phyloP scores from a whole-genome alignment of 2,113 vertebrate species.

The mouse (Mus musculus) region DNA sequence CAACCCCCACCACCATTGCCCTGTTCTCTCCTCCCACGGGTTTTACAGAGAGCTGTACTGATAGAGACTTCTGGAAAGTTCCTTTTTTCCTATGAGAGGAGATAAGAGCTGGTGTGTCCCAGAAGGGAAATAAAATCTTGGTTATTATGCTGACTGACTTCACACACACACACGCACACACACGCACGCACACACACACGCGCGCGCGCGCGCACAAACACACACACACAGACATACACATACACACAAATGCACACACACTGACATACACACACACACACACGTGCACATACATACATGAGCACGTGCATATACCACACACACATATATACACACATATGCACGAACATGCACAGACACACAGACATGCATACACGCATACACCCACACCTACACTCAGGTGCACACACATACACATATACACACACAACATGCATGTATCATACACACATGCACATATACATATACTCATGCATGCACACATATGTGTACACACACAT shows the following conservation, averaged over 20 bases:
- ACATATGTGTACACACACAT: background rate
- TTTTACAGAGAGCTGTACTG: background rate
- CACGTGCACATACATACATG: too few relatives aligned
- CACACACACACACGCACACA: background rate
- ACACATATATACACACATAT: background rate
- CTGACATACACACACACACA: too few relatives aligned
- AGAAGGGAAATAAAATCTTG: background rate
- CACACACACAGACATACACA: background rate
- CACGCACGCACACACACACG: background rate
- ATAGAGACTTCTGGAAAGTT: background rate
- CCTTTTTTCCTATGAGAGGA: background rate
- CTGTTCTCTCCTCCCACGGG: background rate
- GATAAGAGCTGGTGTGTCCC: background rate
- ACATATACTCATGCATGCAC: too few relatives aligned
- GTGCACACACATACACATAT: background rate
- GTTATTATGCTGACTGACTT: background rate
- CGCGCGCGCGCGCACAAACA: rapidly evolving
- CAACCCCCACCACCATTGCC: background rate
- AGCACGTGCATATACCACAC: background rate
- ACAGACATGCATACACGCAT: background rate
- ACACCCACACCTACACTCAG: too few relatives aligned
- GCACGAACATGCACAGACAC: too few relatives aligned
- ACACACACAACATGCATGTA: background rate
- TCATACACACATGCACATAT: background rate
- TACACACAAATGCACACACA: background rate